phyloP scores from a whole-genome alignment of 1,140 invertebrate genomes.

The Rhizoglyphus robini region DNA sequence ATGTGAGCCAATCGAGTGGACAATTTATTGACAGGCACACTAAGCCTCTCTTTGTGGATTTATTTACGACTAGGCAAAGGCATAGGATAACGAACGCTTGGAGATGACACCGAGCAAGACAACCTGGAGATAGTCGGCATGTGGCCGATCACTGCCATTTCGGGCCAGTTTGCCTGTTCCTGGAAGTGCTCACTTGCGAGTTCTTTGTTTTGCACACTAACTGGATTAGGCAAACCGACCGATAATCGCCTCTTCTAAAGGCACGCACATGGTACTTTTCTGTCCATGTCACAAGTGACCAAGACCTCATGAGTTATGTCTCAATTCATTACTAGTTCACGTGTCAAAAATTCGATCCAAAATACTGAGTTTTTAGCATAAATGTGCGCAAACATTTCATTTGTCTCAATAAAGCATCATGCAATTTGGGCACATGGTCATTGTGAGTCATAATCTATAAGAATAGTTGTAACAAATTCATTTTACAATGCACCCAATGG shows the following conservation, averaged over 20 bases:
- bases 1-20: neutral
- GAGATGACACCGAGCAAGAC: neutral
- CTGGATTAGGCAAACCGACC: neutral
- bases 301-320: too few species aligned
- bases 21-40: slow-evolving; percentile 11
- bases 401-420: too few species aligned
- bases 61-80: slow-evolving; percentile 1
- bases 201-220: neutral
- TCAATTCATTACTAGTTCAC: too few species aligned
- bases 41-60: slow-evolving; percentile 2
- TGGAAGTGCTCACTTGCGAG: neutral
- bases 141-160: neutral
- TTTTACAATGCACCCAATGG: too few species aligned
- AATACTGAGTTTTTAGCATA: too few species aligned
- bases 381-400: too few species aligned
- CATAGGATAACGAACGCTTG: neutral
- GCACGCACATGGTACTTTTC: too few species aligned
- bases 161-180: neutral
- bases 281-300: too few species aligned
- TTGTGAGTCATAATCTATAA: too few species aligned
- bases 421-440: too few species aligned
- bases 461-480: too few species aligned
- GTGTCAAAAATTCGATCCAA: too few species aligned
- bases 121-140: neutral
- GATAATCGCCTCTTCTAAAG: neutral